Conservation (phyloP, 2,888 invertebrate species). For the Microctonus brassicae region DNA sequence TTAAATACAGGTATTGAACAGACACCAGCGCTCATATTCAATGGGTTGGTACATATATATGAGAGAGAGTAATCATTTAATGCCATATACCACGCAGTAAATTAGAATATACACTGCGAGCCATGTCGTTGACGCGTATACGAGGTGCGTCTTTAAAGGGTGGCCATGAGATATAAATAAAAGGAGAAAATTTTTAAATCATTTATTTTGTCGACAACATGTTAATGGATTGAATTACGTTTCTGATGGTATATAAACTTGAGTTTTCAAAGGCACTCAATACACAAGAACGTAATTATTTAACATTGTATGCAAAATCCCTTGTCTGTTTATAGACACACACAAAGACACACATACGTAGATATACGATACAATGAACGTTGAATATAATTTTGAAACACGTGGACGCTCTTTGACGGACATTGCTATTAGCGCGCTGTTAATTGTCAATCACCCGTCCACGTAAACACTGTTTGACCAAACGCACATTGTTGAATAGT, state of each 20-base stretch:
- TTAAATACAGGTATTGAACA: slow-evolving; percentile 34
- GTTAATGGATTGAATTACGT: background rate
- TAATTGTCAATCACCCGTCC: slow-evolving; percentile 63
- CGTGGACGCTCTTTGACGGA: slow-evolving; percentile 50
- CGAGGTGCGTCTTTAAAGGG: slow-evolving; percentile 29
- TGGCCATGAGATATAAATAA: slow-evolving; percentile 17
- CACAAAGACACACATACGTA: too few relatives aligned
- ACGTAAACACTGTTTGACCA: slow-evolving; percentile 55
- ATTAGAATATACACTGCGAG: slow-evolving; percentile 65
- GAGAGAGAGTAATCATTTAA: slow-evolving; percentile 64
- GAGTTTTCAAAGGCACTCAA: too few relatives aligned
- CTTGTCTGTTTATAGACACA: too few relatives aligned
- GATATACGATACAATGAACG: slow-evolving; percentile 12
- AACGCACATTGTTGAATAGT: slow-evolving; percentile 28
- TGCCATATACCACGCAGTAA: slow-evolving; percentile 63
- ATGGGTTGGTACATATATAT: slow-evolving; percentile 54
- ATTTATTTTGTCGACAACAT: background rate
- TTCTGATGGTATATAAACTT: background rate
- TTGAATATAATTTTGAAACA: slow-evolving; percentile 9
- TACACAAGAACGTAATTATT: slow-evolving; percentile 15
- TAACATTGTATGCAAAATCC: background rate
- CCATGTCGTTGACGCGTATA: slow-evolving; percentile 26
- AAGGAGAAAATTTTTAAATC: slow-evolving; percentile 1
- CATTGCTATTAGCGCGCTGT: slow-evolving; percentile 57
- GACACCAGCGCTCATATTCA: slow-evolving; percentile 26